Evolutionary conservation across 2,888 invertebrate species (phyloP).

Genomic region (Dorcus parallelipipedus): DNA sequence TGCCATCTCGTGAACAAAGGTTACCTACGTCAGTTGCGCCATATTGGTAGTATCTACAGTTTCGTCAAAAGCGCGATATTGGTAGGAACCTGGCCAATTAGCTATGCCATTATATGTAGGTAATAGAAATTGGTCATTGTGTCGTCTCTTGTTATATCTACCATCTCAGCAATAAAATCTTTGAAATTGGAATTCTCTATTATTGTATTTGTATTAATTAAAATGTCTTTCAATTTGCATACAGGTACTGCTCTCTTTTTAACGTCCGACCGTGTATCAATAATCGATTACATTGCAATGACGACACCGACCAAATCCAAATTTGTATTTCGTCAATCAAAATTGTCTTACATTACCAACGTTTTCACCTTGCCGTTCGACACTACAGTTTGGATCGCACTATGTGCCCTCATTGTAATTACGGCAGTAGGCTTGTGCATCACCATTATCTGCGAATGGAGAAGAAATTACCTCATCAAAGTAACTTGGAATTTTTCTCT

Average conservation of each 20-base stretch:
- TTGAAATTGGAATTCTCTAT: too few species aligned
- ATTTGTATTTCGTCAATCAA: slow-evolving; percentile 70
- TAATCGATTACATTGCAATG: slow-evolving; percentile 65
- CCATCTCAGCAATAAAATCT: too few species aligned
- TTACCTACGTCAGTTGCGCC: too few species aligned
- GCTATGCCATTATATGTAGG: too few species aligned
- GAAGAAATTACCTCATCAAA: slow-evolving; percentile 17
- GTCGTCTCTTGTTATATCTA: too few species aligned
- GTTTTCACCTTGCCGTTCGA: slow-evolving; percentile 68
- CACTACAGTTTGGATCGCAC: slow-evolving; percentile 62
- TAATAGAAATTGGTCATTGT: too few species aligned
- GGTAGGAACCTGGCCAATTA: too few species aligned
- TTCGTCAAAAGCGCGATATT: too few species aligned
- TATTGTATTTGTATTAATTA: too few species aligned
- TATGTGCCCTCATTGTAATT: slow-evolving; percentile 50
- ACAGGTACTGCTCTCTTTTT: slow-evolving; percentile 64
- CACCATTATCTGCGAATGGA: slow-evolving; percentile 49
- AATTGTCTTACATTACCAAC: slow-evolving; percentile 67
- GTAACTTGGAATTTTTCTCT: neutral
- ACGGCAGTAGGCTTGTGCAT: slow-evolving; percentile 46
- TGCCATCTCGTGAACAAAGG: too few species aligned
- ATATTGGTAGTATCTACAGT: too few species aligned
- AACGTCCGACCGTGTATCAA: slow-evolving; percentile 57
- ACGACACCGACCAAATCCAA: slow-evolving; percentile 65
- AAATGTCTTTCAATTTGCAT: slow-evolving; percentile 9